phyloP scores from a whole-genome alignment of 1,140 invertebrate species.

The Penaeus japonicus region DNA sequence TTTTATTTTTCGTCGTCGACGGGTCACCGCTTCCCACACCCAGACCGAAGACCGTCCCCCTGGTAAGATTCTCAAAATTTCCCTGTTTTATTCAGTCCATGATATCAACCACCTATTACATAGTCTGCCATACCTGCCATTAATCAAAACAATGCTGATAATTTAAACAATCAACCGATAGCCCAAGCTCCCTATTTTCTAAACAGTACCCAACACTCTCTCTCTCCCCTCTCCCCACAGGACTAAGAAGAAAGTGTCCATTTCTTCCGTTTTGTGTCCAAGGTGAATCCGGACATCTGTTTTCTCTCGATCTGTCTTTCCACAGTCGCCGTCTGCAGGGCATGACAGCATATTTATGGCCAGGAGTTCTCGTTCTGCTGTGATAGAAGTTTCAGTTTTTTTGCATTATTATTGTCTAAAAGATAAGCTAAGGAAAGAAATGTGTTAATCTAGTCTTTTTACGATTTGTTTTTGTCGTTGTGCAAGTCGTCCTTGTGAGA shows the following conservation, averaged over 20 bases:
- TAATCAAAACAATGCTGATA: not conserved
- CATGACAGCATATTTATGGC: too few species aligned
- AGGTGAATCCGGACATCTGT: too few species aligned
- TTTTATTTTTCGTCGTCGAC: not conserved
- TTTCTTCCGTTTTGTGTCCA: conserved; percentile 37
- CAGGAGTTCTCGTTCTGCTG: too few species aligned
- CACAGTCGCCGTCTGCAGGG: too few species aligned
- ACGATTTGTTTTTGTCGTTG: too few species aligned
- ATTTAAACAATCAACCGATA: not conserved
- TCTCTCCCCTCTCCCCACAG: not conserved
- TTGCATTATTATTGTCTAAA: too few species aligned
- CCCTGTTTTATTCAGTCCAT: not conserved
- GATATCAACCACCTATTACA: not conserved
- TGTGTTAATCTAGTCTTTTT: too few species aligned
- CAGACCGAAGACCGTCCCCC: not conserved
- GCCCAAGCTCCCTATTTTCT: not conserved
- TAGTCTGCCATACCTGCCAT: not conserved
- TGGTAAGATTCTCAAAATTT: not conserved
- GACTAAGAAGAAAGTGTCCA: conserved; percentile 32
- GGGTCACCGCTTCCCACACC: not conserved
- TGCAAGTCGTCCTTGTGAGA: too few species aligned
- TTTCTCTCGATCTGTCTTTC: too few species aligned
- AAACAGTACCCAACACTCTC: too few species aligned
- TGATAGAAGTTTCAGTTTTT: too few species aligned
- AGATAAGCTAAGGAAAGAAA: too few species aligned